Percentiles rank a stretch among this genome's conserved stretches.
phyloP scores from a whole-genome alignment of 2,888 invertebrate species.

The Phaedon cochleariae region DNA sequence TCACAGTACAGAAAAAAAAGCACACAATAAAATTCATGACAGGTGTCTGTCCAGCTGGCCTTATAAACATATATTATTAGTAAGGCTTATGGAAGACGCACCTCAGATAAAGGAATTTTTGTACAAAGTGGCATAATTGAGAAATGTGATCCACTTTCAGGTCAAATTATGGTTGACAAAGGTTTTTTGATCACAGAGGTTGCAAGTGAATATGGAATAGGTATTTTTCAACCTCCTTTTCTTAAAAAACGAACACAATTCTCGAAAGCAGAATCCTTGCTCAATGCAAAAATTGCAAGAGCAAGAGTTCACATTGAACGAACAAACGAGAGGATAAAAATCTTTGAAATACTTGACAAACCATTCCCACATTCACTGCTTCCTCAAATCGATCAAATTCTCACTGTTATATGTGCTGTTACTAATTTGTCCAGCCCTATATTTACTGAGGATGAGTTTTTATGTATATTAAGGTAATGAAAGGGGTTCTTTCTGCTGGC shows the following conservation, averaged over 20 bases:
- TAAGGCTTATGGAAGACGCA: constrained; percentile 39
- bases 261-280: background rate
- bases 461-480: too few species aligned
- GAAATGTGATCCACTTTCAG: background rate
- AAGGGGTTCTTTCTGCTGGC: too few species aligned
- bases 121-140: constrained; percentile 26
- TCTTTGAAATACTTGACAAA: background rate
- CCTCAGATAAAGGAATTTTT: constrained; percentile 42
- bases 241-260: background rate
- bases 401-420: background rate
- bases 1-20: background rate
- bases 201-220: background rate
- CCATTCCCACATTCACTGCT: background rate
- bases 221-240: constrained; percentile 9
- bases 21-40: background rate
- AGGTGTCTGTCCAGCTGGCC: constrained; percentile 38
- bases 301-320: background rate
- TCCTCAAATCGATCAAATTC: background rate
- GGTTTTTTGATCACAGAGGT: constrained; percentile 5
- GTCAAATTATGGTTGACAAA: constrained; percentile 10
- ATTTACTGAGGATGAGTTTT: background rate
- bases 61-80: constrained; percentile 41
- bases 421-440: background rate
- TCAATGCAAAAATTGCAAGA: constrained; percentile 10
- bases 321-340: background rate